Base-by-base conservation (phyloP, 2,797 vertebrate species). In the Lates japonicus region DNA sequence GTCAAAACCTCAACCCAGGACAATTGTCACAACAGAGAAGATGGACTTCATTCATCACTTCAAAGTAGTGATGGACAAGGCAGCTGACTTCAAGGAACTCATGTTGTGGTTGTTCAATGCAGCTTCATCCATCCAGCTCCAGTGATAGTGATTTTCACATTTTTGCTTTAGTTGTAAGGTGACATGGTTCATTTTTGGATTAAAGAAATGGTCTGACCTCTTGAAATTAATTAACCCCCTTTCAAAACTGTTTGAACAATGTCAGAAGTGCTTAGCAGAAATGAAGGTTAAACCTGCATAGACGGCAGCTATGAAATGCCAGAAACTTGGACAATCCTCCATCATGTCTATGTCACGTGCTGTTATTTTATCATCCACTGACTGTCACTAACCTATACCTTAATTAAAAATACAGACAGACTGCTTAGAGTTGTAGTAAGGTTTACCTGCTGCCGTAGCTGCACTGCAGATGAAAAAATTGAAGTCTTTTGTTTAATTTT, bases 401-500 rank as follows among this genome's bases (percentile, higher is more conserved):
- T 48, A 11, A 6, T 48, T 57, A 33, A 29, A 29, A 29, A 29
- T 3, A 54, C 11, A 33, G 17, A 11, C 39, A 60, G 33, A 31
- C n/a, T 20, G n/a, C 42, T 58, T n/a, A 11, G 20, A 48, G 8
- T 19, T 6, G 1, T 60, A 46, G 44, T 22, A 1, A 72, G 33
- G 33, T 49, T 61, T 2, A 64, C 48, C 54, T 81, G 7, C 17
- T 31, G 37, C 60, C 8, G 39, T 39, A 51, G 70, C 70, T 57
- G 39, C 29, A 46, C 48, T 61, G 29, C 48, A 54, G 44, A 62
- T 63, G 14, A 63, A 51, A 80, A 42, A 70, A 33, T 16, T 7
- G n/a, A 41, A 16, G 22, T 31, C 20, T 57, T 65, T 46, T 58
- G 7, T 76, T 89, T 12, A 84, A 78, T 85, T 70, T 73, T 84